Base-by-base conservation (phyloP, 2,888 invertebrate genomes). In the Nasonia oneida region DNA sequence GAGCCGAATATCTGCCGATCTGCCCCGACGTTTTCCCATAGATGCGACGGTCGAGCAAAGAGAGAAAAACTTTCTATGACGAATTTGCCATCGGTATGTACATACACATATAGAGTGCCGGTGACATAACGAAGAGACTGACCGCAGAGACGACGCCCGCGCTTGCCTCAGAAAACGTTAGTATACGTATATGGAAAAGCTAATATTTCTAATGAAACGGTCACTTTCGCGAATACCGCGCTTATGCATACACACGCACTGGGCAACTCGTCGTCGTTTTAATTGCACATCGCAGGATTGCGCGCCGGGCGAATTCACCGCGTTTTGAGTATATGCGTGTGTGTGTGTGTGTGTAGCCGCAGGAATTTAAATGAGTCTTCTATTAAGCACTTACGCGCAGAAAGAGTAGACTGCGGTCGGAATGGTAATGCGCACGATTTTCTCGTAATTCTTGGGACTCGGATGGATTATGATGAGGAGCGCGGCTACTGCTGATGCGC, bases 311-410 rank as follows among this genome's bases (percentile, higher is more conserved):
- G n/a, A 57, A 15, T 57, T n/a, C 15, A 4, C n/a, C 57, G 10
- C 10, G n/a, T 57, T 57, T 29, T 29, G 29, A 29, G 6, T 18
- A 18, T 18, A 15, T 4, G 23, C 23, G 0, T 15, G 15, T 18
- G 3, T 57, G 3, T 29, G 29, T 18, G 15, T 3, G 6, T 18
- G 1, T 75, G 15, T 10, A 6, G 4, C 53, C 53, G n/a, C 76
- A 76, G 33, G 57, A 76, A 57, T 76, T 76, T 37, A 57, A 76
- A 76, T 75, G n/a, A 50, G 50, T 6, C 50, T 75, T 75, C 53
- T 53, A 50, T 33, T 53, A 8, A 18, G 18, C 15, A 18, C 18
- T 18, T 53, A 53, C 18, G 53, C 53, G 53, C 15, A 18, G 18
- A 53, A 53, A 15, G 18, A 53, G 37, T 37, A 37, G 29, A 53